Percentiles rank a stretch among this genome's conserved stretches.
phyloP scores from a whole-genome alignment of 2,797 vertebrate genomes.

The Sebastes steindachneri region DNA sequence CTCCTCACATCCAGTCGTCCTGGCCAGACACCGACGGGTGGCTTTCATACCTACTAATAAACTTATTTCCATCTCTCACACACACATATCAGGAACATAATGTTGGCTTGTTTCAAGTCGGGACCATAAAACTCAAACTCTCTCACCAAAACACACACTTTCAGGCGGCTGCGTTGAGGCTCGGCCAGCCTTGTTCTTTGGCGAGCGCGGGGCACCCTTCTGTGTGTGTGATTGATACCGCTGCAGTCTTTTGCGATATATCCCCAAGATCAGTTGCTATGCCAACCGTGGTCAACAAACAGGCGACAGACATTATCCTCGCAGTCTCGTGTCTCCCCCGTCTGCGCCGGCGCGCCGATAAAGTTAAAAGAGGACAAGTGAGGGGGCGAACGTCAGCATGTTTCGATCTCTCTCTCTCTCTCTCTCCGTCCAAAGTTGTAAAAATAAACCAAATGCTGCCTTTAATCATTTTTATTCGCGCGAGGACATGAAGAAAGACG shows the following conservation, averaged over 20 bases:
- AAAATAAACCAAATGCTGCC: constrained; percentile 22
- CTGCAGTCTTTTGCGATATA: not conserved
- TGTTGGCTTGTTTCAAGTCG: constrained; percentile 39
- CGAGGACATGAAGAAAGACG: constrained; percentile 11
- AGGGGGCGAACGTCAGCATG: not conserved
- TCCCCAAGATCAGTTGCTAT: constrained; percentile 35
- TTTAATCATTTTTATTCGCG: constrained; percentile 31
- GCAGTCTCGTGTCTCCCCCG: not conserved
- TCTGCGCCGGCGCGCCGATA: not conserved
- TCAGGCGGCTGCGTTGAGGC: not conserved
- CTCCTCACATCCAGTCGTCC: constrained; percentile 10
- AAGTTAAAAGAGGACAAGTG: not conserved
- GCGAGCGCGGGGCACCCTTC: not conserved
- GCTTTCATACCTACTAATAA: constrained; percentile 47
- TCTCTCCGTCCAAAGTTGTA: not conserved
- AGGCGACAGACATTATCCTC: not conserved
- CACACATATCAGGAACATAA: constrained; percentile 22
- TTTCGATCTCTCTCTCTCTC: not conserved
- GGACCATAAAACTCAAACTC: constrained; percentile 42
- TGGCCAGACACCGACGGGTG: constrained; percentile 40
- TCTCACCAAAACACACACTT: constrained; percentile 35
- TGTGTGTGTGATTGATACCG: constrained; percentile 23
- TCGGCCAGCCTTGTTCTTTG: constrained; percentile 49
- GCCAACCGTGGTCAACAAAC: constrained; percentile 38
- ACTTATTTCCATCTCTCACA: constrained; percentile 38